Percentiles rank a stretch among this genome's conserved stretches.
Conservation (phyloP, 2,888 invertebrate genomes). For the Eudasyphora cyanicolor region DNA sequence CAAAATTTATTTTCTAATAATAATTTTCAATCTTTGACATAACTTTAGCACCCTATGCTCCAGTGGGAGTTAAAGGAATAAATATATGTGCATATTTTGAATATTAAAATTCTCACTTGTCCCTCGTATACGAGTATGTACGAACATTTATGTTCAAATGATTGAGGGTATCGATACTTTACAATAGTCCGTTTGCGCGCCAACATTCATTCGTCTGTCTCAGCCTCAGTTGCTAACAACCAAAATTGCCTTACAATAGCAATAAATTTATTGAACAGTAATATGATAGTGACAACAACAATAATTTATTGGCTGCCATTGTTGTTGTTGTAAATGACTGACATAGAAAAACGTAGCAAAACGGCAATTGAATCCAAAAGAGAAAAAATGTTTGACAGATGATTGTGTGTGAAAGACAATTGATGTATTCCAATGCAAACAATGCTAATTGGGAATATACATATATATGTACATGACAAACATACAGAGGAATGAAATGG, state of each 20-base stretch:
- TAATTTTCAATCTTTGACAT: too few relatives aligned
- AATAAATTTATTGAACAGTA: constrained; percentile 17
- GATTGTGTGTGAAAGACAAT: constrained; percentile 2
- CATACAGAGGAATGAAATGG: not conserved
- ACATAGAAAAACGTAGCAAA: not conserved
- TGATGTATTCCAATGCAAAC: not conserved
- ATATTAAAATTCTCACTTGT: too few relatives aligned
- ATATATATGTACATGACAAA: not conserved
- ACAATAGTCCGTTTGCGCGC: not conserved
- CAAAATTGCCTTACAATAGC: constrained; percentile 10
- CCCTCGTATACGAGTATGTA: not conserved
- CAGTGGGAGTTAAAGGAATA: too few relatives aligned
- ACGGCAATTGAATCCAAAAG: constrained; percentile 5
- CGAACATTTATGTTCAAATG: not conserved
- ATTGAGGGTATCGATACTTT: not conserved
- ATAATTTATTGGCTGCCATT: not conserved
- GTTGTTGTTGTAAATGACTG: not conserved
- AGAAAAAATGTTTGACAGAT: constrained; percentile 28
- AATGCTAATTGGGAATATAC: not conserved
- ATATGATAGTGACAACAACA: constrained; percentile 27
- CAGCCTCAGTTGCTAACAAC: not conserved
- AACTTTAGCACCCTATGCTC: too few relatives aligned
- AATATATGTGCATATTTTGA: too few relatives aligned
- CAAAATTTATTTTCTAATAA: too few relatives aligned
- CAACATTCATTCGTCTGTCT: too few relatives aligned